A percentile compares a stretch with the other conserved stretches of the same genome.
phyloP scores from a whole-genome alignment of 2,888 invertebrate species.

The Drosophila hamatofila region DNA sequence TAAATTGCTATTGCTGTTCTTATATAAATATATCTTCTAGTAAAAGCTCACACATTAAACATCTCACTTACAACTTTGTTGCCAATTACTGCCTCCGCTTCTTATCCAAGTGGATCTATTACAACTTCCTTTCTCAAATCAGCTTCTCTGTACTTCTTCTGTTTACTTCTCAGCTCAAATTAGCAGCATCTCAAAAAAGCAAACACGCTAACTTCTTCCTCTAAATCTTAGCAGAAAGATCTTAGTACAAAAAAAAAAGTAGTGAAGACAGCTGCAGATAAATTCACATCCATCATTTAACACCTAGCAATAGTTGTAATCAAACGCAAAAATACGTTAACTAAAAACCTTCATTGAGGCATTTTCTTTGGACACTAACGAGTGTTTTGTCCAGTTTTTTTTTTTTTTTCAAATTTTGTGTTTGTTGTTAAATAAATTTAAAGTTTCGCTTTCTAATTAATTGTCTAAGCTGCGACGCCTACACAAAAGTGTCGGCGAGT shows the following conservation, averaged over 20 bases:
- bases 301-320: slow-evolving; percentile 10
- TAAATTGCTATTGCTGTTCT: background rate
- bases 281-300: slow-evolving; percentile 14
- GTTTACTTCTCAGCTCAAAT: background rate
- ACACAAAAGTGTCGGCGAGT: slow-evolving; percentile 60
- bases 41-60: background rate
- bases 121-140: background rate
- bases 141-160: background rate
- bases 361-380: slow-evolving; percentile 39
- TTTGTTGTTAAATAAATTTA: slow-evolving; percentile 46
- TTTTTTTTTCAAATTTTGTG: slow-evolving; percentile 29
- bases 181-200: background rate
- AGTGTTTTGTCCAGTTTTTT: slow-evolving; percentile 49
- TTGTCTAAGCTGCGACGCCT: slow-evolving; percentile 67
- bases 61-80: background rate
- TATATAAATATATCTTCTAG: background rate
- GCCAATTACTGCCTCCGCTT: background rate
- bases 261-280: background rate
- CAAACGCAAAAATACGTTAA: slow-evolving; percentile 2
- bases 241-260: background rate
- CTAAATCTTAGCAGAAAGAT: background rate
- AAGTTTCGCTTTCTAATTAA: slow-evolving; percentile 80
- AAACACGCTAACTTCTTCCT: background rate
- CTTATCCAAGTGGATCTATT: background rate
- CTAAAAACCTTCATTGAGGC: slow-evolving; percentile 22